Base-by-base conservation (phyloP, 2,113 vertebrate genomes). In the Morphnarchus princeps region DNA sequence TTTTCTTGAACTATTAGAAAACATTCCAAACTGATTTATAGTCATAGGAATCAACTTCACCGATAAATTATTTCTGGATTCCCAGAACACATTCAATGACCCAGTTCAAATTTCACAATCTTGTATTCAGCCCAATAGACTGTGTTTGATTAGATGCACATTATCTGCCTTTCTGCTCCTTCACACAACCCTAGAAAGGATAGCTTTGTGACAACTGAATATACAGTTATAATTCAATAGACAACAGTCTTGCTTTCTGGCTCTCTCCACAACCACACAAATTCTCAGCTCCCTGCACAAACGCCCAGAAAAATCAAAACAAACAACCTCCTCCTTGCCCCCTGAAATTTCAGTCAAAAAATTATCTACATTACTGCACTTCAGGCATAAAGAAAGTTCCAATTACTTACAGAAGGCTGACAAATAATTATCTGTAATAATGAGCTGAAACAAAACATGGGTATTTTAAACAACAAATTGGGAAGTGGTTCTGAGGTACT, bases 71-170 rank as follows among this genome's bases (percentile, higher is more conserved):
- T 91, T 95, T 94, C 89, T 95, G 81, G 54, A 94, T 96, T 97
- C 93, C 91, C 94, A 97, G 88, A 95, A 93, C 62, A 89, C 58
- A 91, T 82, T 67, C 69, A 82, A 6, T 72, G 13, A 93, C 49
- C 89, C 83, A 71, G 91, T 96, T 97, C 83, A 96, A 96, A 85
- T 96, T 97, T 96, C 97, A 97, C 89, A 97, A 94, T 91, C 94
- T 89, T 95, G 93, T 91, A 73, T 91, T 77, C 77, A 80, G 65
- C 89, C 93, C 91, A 96, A 93, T 54, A 13, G 87, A 82, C 65
- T 95, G 92, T 76, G 66, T 89, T 96, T 96, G 91, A 96, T 96
- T 95, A 97, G 91, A 96, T 89, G 84, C 93, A 94, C 89, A 95
- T 92, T 87, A 97, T 95, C 77, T 87, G 88, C 90, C 83, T 89